These are phyloP conservation scores for Neocrepidodera transversa DNA, from an alignment of 2,888 invertebrate genomes.

Conservation along the genomic window DNA sequence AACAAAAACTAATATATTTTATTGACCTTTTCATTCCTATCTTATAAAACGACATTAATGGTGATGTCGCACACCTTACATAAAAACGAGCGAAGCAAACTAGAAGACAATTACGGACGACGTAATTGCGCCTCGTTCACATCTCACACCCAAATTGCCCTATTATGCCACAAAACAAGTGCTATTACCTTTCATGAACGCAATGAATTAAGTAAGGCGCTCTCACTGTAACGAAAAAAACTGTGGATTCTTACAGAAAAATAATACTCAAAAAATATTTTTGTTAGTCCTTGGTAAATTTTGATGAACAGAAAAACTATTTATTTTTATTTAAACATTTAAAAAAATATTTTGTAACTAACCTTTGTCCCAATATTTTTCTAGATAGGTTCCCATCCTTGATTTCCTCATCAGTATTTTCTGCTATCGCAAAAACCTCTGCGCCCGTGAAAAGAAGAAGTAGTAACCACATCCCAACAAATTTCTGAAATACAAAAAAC, in stretches of 20 bases:
- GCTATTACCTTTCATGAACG: conserved; percentile 1
- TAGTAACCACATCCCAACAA: conserved; percentile 38
- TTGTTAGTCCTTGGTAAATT: too few relatives aligned
- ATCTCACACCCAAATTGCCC: conserved; percentile 5
- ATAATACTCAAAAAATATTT: too few relatives aligned
- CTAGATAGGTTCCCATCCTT: conserved; percentile 62
- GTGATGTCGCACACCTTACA: neutral
- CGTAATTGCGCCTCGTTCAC: neutral
- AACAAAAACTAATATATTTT: too few relatives aligned
- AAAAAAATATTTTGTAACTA: conserved; percentile 42
- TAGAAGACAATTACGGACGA: neutral
- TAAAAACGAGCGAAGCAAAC: neutral
- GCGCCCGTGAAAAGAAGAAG: conserved; percentile 36
- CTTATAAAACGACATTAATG: neutral
- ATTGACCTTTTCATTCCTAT: too few relatives aligned
- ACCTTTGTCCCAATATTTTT: conserved; percentile 70
- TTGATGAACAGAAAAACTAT: too few relatives aligned
- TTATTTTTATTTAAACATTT: too few relatives aligned
- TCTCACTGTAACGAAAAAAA: neutral
- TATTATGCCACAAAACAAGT: conserved; percentile 7
- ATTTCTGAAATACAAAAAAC: conserved; percentile 31
- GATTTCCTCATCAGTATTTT: conserved; percentile 37
- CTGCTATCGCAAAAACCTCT: conserved; percentile 23
- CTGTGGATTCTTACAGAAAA: too few relatives aligned
- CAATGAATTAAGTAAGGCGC: conserved; percentile 3